phyloP scores from a whole-genome alignment of 2,113 vertebrate genomes.

The Megaptera novaeangliae region DNA sequence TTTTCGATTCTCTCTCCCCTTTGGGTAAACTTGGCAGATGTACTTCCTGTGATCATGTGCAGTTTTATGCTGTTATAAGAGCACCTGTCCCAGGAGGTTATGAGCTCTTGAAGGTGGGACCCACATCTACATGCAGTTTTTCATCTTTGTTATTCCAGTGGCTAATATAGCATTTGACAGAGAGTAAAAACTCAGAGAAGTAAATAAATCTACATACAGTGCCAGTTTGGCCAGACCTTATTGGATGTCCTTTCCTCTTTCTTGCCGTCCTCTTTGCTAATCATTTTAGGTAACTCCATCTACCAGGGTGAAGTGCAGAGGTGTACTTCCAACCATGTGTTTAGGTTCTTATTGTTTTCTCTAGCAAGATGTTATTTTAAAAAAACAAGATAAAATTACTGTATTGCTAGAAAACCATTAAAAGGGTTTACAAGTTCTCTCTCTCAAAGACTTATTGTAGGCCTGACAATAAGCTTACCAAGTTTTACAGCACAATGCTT shows the following conservation, averaged over 20 bases:
- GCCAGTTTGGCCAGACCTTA: neutral
- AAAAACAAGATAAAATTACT: neutral
- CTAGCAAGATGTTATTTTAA: neutral
- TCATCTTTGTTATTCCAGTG: neutral
- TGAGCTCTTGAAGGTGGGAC: neutral
- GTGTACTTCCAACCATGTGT: neutral
- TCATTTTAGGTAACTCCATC: neutral
- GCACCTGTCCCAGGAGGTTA: neutral
- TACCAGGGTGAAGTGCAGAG: neutral
- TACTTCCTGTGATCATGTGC: fast-evolving
- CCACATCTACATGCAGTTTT: neutral
- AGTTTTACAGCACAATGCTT: neutral
- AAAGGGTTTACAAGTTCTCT: neutral
- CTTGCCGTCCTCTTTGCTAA: neutral
- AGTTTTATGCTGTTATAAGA: neutral
- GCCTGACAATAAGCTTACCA: neutral
- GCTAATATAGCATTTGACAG: neutral
- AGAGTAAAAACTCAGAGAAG: neutral
- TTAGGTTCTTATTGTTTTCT: neutral
- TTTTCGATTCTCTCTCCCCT: neutral
- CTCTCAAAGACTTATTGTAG: neutral
- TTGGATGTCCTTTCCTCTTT: neutral
- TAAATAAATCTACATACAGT: neutral
- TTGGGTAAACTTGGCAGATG: fast-evolving
- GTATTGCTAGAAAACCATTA: neutral